These are phyloP conservation scores for Montipora foliosa DNA, from an alignment of 64 coral and sea anemone genomes.

Conservation along the genomic window DNA sequence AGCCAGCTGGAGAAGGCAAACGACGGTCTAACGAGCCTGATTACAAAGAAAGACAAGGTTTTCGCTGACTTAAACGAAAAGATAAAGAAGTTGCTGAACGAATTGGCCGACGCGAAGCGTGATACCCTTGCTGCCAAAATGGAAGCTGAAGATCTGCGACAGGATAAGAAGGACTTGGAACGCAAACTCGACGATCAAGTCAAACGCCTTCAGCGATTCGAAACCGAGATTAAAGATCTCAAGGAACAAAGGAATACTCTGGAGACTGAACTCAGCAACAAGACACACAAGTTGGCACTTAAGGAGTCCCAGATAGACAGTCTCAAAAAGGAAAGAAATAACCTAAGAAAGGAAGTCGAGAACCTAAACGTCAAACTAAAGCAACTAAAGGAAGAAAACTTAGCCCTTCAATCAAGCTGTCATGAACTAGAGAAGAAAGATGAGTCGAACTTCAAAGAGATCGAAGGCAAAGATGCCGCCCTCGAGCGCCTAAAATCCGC, in stretches of 20 bases:
- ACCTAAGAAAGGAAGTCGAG: slow-evolving; percentile 68
- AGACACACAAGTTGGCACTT: slow-evolving; percentile 81
- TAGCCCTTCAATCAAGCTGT: slow-evolving; percentile 58
- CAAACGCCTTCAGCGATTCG: slow-evolving; percentile 61
- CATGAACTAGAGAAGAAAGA: slow-evolving; percentile 62
- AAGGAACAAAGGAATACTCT: slow-evolving; percentile 85
- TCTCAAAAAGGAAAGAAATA: slow-evolving; percentile 79
- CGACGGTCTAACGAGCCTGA: slow-evolving; percentile 71
- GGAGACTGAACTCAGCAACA: slow-evolving; percentile 89
- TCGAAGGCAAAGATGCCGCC: slow-evolving; percentile 68
- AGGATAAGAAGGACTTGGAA: slow-evolving; percentile 82
- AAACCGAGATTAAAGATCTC: slow-evolving; percentile 82
- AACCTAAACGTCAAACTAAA: slow-evolving; percentile 63
- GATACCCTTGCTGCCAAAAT: slow-evolving; percentile 77
- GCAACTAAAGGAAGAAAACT: slow-evolving; percentile 84
- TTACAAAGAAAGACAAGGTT: slow-evolving; percentile 86
- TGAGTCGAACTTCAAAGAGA: slow-evolving; percentile 72
- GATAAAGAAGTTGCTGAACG: slow-evolving; percentile 87
- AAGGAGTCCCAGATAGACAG: slow-evolving; percentile 79
- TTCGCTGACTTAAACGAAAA: slow-evolving; percentile 82
- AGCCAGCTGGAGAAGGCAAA: slow-evolving; percentile 80
- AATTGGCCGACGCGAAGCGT: slow-evolving; percentile 72
- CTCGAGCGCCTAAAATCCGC: slow-evolving; percentile 72
- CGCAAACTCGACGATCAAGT: slow-evolving; percentile 71
- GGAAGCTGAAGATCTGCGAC: slow-evolving; percentile 59